A percentile compares a stretch with the other conserved stretches of the same genome.
These are phyloP conservation scores for Petrocephalus schoutedeni DNA, from an alignment of 2,797 vertebrate genomes.

Conservation along the genomic window DNA sequence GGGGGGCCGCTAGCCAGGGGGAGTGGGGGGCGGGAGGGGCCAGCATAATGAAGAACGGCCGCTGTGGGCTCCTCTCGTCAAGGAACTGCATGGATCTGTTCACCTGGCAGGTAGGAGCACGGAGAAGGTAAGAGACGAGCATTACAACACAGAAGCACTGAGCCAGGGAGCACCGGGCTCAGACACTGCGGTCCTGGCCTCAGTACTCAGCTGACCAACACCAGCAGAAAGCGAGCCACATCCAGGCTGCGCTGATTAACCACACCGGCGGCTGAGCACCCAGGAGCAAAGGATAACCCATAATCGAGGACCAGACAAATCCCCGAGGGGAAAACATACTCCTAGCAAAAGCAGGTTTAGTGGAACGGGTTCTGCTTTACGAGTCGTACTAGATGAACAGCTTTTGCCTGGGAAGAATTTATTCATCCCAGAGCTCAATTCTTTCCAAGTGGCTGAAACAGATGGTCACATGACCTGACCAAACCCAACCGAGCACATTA, in stretches of 20 bases:
- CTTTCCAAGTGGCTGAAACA: not conserved
- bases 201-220: not conserved
- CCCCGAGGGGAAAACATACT: not conserved
- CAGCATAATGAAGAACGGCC: conserved; percentile 71
- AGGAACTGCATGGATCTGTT: conserved; percentile 66
- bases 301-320: not conserved
- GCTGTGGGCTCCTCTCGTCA: conserved; percentile 50
- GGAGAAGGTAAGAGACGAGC: not conserved
- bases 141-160: not conserved
- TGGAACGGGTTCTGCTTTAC: not conserved
- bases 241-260: not conserved
- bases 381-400: not conserved
- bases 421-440: not conserved
- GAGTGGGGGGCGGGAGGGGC: conserved; percentile 66
- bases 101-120: conserved; percentile 39
- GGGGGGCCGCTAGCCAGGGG: conserved; percentile 67
- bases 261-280: not conserved
- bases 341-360: not conserved
- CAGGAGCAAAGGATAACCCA: not conserved
- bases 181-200: not conserved
- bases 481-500: not conserved
- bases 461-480: not conserved
- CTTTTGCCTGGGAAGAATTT: not conserved
- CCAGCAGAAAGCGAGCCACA: not conserved
- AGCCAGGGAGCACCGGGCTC: not conserved